These are phyloP conservation scores for Phalacrocorax carbo DNA, from an alignment of 2,113 vertebrate genomes.

Conservation along the genomic window DNA sequence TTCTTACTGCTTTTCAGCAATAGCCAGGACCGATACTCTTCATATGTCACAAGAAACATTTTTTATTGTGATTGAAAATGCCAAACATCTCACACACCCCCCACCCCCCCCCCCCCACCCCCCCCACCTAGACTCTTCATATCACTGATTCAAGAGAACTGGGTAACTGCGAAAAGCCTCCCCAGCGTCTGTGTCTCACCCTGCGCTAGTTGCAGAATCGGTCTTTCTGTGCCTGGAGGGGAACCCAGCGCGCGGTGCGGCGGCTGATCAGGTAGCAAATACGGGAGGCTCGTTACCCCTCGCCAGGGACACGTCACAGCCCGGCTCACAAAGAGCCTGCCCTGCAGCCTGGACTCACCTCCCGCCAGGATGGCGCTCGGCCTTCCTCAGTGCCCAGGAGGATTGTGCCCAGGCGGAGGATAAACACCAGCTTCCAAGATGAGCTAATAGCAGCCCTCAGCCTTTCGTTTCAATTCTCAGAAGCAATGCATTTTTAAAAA, in stretches of 20 bases:
- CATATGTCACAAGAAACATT: not conserved
- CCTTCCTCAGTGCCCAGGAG: not conserved
- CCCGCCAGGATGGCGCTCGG: not conserved
- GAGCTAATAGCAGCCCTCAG: not conserved
- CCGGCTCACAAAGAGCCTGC: not conserved
- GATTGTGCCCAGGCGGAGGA: not conserved
- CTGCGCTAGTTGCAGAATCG: not conserved
- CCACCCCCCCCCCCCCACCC: no score
- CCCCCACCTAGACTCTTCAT: not conserved
- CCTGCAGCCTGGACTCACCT: not conserved
- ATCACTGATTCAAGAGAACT: not conserved
- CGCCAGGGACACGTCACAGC: not conserved
- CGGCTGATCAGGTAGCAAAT: rapidly evolving
- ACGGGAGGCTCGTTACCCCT: not conserved
- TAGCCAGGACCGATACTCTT: not conserved
- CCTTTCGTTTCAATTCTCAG: not conserved
- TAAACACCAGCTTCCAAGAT: not conserved
- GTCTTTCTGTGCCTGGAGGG: not conserved
- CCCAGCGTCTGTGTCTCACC: not conserved
- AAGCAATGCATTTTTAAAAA: not conserved
- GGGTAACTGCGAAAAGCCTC: not conserved
- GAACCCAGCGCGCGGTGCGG: rapidly evolving
- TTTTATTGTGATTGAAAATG: not conserved
- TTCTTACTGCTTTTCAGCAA: not conserved
- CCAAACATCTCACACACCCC: not conserved